These are phyloP conservation scores for Pica pica DNA, from an alignment of 2,113 vertebrate genomes.

Conservation along the genomic window DNA sequence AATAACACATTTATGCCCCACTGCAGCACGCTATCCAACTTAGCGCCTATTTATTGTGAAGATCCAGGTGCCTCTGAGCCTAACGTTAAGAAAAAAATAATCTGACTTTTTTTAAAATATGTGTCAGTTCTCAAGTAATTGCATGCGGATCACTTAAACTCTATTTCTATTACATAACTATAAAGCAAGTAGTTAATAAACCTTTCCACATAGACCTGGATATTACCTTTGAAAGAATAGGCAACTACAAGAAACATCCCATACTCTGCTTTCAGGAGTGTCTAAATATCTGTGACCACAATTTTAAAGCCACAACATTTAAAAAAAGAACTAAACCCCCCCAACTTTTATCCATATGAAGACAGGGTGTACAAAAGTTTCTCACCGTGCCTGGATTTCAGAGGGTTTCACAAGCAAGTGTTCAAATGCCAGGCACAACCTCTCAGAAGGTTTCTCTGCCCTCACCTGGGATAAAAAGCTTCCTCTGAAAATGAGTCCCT, in stretches of 20 bases:
- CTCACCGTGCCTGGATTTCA: background rate
- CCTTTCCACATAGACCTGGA: background rate
- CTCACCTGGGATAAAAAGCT: background rate
- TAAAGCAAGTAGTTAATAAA: background rate
- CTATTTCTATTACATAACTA: background rate
- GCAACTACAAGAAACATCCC: background rate
- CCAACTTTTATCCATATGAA: background rate
- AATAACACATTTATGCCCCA: background rate
- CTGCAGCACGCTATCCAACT: background rate
- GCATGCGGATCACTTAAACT: background rate
- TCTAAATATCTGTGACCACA: background rate
- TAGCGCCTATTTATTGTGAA: background rate
- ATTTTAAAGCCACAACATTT: background rate
- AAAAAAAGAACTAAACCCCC: background rate
- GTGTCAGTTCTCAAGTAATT: background rate
- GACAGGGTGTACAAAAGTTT: background rate
- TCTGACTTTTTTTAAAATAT: accelerated
- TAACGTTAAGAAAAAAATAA: background rate
- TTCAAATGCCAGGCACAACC: background rate
- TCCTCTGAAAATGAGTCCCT: background rate
- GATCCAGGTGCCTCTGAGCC: background rate
- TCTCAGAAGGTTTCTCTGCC: background rate
- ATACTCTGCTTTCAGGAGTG: background rate
- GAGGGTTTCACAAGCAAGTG: background rate
- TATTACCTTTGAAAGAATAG: background rate